A percentile compares a stretch with the other conserved stretches of the same genome.
Evolutionary conservation across 2,888 invertebrate genomes (phyloP).

Genomic region (Tuberolachnus salignus): DNA sequence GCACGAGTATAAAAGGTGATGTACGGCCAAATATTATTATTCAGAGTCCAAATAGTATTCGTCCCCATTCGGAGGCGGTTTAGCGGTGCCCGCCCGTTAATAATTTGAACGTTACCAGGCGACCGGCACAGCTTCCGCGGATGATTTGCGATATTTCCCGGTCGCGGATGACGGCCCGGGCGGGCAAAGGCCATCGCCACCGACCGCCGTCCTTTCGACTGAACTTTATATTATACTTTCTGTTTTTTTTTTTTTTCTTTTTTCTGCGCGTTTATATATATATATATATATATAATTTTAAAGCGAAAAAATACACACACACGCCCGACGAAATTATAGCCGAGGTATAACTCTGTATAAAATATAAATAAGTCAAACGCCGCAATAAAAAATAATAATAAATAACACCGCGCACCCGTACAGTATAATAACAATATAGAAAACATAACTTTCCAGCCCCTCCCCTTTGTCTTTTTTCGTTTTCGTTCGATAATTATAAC

Average conservation of each 20-base stretch:
- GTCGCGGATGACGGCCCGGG: neutral
- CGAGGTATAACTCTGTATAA: too few relatives aligned
- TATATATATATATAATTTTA: too few relatives aligned
- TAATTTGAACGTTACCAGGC: slow-evolving; percentile 37
- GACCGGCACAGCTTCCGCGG: slow-evolving; percentile 2
- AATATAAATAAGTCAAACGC: too few relatives aligned
- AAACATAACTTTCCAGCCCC: too few relatives aligned
- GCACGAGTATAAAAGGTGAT: too few relatives aligned
- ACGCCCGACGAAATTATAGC: too few relatives aligned
- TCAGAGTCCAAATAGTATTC: slow-evolving; percentile 14
- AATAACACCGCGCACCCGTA: too few relatives aligned
- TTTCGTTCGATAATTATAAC: too few relatives aligned
- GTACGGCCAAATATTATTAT: neutral
- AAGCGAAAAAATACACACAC: too few relatives aligned
- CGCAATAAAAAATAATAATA: too few relatives aligned
- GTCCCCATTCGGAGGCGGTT: neutral
- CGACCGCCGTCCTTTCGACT: neutral
- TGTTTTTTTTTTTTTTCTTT: neutral
- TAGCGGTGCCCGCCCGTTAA: neutral
- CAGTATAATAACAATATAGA: too few relatives aligned
- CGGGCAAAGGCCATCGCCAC: neutral
- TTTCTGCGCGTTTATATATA: neutral
- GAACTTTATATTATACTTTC: neutral
- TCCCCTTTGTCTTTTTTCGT: too few relatives aligned
- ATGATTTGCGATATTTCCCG: slow-evolving; percentile 35